Evolutionary conservation across 1,140 invertebrate genomes (phyloP), one percentile per base, ranked within the genome.

Genomic region (Gryllus bimaculatus): DNA sequence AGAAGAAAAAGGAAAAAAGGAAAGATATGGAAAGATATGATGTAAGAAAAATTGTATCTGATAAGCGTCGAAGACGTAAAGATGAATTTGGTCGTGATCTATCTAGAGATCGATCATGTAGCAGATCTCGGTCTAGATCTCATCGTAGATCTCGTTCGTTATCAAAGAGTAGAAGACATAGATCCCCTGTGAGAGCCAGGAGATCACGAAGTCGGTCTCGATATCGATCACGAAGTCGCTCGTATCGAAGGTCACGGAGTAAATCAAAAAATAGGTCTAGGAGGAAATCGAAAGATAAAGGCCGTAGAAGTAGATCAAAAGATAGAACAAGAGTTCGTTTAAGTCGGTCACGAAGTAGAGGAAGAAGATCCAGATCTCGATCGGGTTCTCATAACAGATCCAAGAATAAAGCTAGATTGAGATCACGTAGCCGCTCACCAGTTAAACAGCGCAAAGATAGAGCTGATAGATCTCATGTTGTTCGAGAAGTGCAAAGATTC

Each of bases 61-160:
- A 92, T 79, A 92, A 92, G 80, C 89, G 90, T 0, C 86, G 89
- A 77, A 88, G 90, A n/a, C 85, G 88, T 21, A 93, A 93, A 85
- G 94, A 95, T 84, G 90, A 92, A 48, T 95, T 94, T 86, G 93
- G 93, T 0, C 87, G 93, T n/a, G 93, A 95, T 84, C 88, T 90
- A 73, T 88, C 86, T 4, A 78, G 78, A 79, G 83, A 79, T 81
- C 80, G 81, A 26, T 82, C 83, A 47, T 81, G 78, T 12, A 81
- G 82, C 13, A 78, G 82, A 79, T 83, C 83, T 48, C 81, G 82
- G n/a, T 84, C 83, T 21, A 81, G 81, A 75, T 83, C 83, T 73
- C 82, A 82, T 18, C 47, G 74, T n/a, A 78, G 78, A 78, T 73
- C 48, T 5, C 7, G 80, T 20, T 78, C 77, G 8, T 0, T 78